Base-by-base conservation (phyloP, 2,797 vertebrate genomes). In the Ambastaia sidthimunki region DNA sequence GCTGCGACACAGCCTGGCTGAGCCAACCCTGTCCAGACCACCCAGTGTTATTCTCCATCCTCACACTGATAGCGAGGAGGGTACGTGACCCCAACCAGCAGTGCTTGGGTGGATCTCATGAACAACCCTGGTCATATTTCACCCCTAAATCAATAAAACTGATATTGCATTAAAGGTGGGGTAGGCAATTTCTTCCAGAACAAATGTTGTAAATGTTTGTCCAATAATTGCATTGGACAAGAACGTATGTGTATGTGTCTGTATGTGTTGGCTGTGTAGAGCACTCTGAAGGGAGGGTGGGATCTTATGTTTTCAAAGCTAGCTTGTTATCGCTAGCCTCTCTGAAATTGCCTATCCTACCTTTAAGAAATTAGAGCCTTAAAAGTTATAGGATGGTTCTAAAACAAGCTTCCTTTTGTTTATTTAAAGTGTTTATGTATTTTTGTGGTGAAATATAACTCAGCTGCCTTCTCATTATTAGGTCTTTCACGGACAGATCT, bases 61-160 rank as follows among this genome's bases (percentile, higher is more conserved):
- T 50, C 93, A 89, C 78, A 92, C 93, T 83, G 95, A 96, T 90
- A 96, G 95, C 82, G 96, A 96, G 93, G 97, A 98, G 86, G 97
- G 97, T 98, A 96, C 9, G 96, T 95, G 90, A 92, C 19, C 16
- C 0, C 55, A 62, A 25, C 7, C 28, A 13, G 48, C 23, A 54
- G 23, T 21, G 48, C 67, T 55, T 62, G 31, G 60, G 48, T 50
- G 48, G 48, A 44, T 44, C 41, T 28, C 59, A 28, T 16, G 59
- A 60, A 15, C 12, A 28, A 60, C 10, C 41, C 9, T 44, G 41
- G 2, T 59, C 57, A 13, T 23, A 59, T 59, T 59, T 59, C 57
- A 59, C 23, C 25, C 13, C 25, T 7, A 62, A 60, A 62, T 18
- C 59, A 60, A 28, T 60, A 1, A 15, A 4, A 13, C 12, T 3